These are phyloP conservation scores for Tympanoctomys barrerae DNA, from an alignment of 2,797 vertebrate genomes.

Conservation along the genomic window DNA sequence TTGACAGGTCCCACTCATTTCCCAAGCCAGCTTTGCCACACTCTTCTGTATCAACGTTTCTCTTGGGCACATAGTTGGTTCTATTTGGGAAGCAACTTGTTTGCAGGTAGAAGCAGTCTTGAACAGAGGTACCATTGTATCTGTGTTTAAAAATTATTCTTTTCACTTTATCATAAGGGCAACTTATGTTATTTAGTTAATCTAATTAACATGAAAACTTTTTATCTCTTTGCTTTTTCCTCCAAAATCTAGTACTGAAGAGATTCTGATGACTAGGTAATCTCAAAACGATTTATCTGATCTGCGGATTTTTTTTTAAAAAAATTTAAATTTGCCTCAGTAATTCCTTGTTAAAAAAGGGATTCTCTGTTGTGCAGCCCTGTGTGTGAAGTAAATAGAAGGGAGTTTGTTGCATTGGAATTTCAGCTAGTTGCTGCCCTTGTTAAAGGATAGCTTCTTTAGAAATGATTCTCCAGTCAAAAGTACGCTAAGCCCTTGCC, in stretches of 20 bases:
- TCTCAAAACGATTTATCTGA: background rate
- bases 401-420: background rate
- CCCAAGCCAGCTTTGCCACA: background rate
- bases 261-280: background rate
- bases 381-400: background rate
- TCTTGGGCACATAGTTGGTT: background rate
- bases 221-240: background rate
- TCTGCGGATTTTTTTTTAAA: background rate
- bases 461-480: background rate
- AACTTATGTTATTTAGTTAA: background rate
- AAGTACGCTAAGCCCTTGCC: background rate
- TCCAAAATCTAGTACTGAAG: slow-evolving; percentile 3
- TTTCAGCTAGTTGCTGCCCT: background rate
- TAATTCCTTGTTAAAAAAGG: background rate
- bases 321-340: background rate
- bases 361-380: background rate
- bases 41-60: background rate
- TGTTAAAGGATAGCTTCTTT: background rate
- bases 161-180: background rate
- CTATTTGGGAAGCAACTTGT: background rate
- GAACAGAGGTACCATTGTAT: background rate
- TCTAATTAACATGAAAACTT: background rate
- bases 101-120: background rate
- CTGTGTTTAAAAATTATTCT: background rate
- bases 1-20: background rate